Conservation (phyloP, 1,140 invertebrate species). For the Drosophila neocordata region DNA sequence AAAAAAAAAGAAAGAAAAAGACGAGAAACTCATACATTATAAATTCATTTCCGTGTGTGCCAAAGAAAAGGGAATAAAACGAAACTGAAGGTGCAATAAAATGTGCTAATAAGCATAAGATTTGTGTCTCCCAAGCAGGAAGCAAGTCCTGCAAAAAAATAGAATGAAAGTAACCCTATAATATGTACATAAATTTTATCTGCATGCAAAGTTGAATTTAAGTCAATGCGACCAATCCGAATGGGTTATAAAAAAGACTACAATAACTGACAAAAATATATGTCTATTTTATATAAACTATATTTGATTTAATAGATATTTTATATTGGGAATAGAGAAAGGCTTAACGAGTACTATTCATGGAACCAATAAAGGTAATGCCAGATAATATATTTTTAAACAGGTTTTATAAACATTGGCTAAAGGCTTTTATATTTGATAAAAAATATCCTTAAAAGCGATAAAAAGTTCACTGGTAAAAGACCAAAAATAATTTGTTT, state of each 20-base stretch:
- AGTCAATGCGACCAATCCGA: not conserved
- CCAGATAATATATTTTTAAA: too few species aligned
- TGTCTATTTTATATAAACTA: not conserved
- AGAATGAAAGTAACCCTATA: not conserved
- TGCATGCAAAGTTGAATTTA: conserved; percentile 7
- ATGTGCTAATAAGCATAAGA: conserved; percentile 70
- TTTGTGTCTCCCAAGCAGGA: conserved; percentile 45
- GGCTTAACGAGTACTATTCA: too few species aligned
- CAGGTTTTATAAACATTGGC: too few species aligned
- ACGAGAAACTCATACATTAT: conserved; percentile 63
- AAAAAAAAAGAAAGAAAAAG: too few species aligned
- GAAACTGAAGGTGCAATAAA: conserved; percentile 60
- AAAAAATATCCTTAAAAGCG: too few species aligned
- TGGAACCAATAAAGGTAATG: too few species aligned
- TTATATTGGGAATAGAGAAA: too few species aligned
- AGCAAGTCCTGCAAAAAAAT: not conserved
- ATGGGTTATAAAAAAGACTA: not conserved
- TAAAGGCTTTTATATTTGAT: too few species aligned
- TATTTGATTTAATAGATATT: too few species aligned
- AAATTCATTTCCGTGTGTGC: conserved; percentile 72
- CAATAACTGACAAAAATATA: not conserved
- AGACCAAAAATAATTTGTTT: too few species aligned
- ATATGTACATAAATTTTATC: conserved; percentile 9
- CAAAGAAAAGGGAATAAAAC: conserved; percentile 37
- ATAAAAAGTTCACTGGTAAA: too few species aligned